Base-by-base conservation (phyloP, 2,888 invertebrate species). In the Tipula unca region DNA sequence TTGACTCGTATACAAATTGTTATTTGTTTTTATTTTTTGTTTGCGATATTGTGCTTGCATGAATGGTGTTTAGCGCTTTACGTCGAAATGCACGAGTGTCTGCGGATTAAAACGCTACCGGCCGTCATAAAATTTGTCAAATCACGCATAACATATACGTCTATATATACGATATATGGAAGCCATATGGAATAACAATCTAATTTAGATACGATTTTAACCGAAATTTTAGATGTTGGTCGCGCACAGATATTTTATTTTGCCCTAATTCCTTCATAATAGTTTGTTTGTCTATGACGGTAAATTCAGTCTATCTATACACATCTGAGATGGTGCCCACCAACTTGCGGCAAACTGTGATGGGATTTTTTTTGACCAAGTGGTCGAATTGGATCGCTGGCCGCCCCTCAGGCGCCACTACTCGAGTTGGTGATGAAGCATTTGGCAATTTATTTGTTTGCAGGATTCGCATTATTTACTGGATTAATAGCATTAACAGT, bases 291-390 rank as follows among this genome's bases (percentile, higher is more conserved):
- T 94, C 92, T 90, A 91, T 95, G 88, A 89, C 88, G 94, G 95
- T 85, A 95, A 94, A 90, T 91, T 94, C 93, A n/a, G 89, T 94
- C 87, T 94, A 94, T 90, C 92, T 94, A 88, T 94, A 93, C 89
- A 94, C 95, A 48, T 92, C 94, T 69, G 95, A 95, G 90, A 91
- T 95, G 90, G 95, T 94, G 89, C 95, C 95, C 10, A 95, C 95
- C 84, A 92, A 91, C 86, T 90, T 93, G 85, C 92, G 95, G 86
- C 93, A 94, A 88, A 94, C 94, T 20, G 91, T 94, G 87, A 91
- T 95, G 85, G 93, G 94, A 5, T 92, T 94, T 85, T 94, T 94
- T 89, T 94, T 94, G n/a, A 85, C 94, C 95, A 91, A 92, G 94
- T 87, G 95, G 95, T 82, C 92, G 95, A 14, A 87, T 94, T 86